Evolutionary conservation across 2,797 vertebrate genomes (phyloP), one percentile per base, ranked within the genome.

Genomic region (Falco cherrug): DNA sequence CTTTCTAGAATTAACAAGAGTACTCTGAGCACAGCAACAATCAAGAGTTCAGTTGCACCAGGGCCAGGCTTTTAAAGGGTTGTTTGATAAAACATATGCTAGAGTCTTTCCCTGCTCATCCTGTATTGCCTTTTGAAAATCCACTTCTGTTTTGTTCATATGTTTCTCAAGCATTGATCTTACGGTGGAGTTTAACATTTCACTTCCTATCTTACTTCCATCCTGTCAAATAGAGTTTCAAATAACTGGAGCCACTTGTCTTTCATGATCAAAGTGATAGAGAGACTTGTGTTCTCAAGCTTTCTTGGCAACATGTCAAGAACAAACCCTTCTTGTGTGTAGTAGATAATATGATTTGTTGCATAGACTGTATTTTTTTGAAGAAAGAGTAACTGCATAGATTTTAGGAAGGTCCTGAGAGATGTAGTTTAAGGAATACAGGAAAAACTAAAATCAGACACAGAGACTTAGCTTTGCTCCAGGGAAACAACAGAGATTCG

Each of bases 221-320:
- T 83, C 89, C 94, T 95, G 96, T 96, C 96, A 97, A 97, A 97
- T 39, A 83, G 60, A 90, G 77, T 97, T 97, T 97, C 96, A 95
- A 77, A 89, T 96, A 97, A 96, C 93, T 95, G 95, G 54, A 95
- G 77, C 79, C 67, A 90, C 97, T 97, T 96, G 88, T 94, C 96
- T 97, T 95, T 87, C 74, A 60, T 43, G 94, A 98, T 98, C 97
- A 98, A 97, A 98, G 97, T 79, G 47, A 82, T 76, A 88, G 60
- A 91, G 70, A 93, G 85, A 76, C 95, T 95, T 94, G 89, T 83
- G 84, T 96, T 95, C 90, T 94, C 84, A 90, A 61, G 93, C 90
- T 95, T 95, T 97, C 87, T 95, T 93, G 94, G 94, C 95, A 83
- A 22, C 13, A n/a, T 69, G 77, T 75, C 94, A 78, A 85, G 87